Conservation (phyloP, 2,797 vertebrate genomes). For the Hoplostethus atlanticus region DNA sequence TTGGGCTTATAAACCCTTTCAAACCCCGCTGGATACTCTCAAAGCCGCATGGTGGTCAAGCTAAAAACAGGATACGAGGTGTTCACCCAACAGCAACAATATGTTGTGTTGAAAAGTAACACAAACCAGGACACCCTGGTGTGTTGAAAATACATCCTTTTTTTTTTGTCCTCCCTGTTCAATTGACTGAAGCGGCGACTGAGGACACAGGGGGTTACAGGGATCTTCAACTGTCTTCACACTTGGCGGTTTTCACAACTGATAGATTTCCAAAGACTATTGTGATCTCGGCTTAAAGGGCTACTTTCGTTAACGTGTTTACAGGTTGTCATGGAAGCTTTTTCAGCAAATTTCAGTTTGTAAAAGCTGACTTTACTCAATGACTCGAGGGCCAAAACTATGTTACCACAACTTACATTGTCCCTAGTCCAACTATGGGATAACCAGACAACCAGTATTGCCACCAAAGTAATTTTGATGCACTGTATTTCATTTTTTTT, state of each 20-base stretch:
- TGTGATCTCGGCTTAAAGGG: slow-evolving; percentile 23
- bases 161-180: slow-evolving; percentile 1
- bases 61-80: no score
- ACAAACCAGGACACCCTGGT: neutral
- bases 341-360: slow-evolving; percentile 8
- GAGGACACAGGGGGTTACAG: slow-evolving; percentile 10
- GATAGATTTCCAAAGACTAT: slow-evolving; percentile 49
- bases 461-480: slow-evolving; percentile 78
- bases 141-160: slow-evolving; percentile 15
- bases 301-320: slow-evolving; percentile 56
- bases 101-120: no score
- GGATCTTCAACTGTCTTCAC: slow-evolving; percentile 14
- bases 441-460: slow-evolving; percentile 48
- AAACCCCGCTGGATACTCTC: no score
- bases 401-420: slow-evolving; percentile 17
- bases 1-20: no score
- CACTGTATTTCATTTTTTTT: slow-evolving; percentile 81
- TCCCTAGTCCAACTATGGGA: slow-evolving; percentile 47
- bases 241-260: slow-evolving; percentile 10
- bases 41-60: no score
- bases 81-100: no score
- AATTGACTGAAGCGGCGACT: slow-evolving; percentile 8
- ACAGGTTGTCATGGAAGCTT: slow-evolving; percentile 56
- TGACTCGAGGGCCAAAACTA: slow-evolving; percentile 31
- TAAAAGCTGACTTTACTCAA: slow-evolving; percentile 26